A percentile compares a stretch with the other conserved stretches of the same genome.
Evolutionary conservation across 2,888 invertebrate species (phyloP).

Genomic region (Netelia melanura): DNA sequence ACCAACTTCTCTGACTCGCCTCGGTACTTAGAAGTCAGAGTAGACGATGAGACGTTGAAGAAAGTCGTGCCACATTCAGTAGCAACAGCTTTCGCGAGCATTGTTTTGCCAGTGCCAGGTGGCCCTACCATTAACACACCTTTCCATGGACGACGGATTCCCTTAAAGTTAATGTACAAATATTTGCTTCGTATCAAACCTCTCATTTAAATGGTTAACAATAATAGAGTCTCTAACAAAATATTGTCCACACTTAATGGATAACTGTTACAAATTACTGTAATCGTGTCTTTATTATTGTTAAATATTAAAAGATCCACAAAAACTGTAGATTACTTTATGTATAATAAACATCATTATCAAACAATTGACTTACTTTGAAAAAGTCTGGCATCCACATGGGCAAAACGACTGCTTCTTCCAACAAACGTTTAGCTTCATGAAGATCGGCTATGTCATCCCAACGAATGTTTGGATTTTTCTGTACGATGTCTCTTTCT

Average conservation of each 20-base stretch:
- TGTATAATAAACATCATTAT: neutral
- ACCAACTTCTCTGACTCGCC: conserved; percentile 99
- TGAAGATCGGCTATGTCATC: conserved; percentile 96
- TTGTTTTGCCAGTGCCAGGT: conserved; percentile 97
- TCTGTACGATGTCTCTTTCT: conserved; percentile 98
- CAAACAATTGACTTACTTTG: conserved; percentile 87
- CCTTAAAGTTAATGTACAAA: conserved; percentile 85
- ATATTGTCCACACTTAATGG: too few species aligned
- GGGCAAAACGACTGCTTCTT: conserved; percentile 98
- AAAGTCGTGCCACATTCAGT: conserved; percentile 99
- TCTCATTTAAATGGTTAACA: neutral
- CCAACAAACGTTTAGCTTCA: conserved; percentile 95
- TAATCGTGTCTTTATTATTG: too few species aligned
- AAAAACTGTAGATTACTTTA: too few species aligned
- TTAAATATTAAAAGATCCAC: too few species aligned
- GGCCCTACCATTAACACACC: conserved; percentile 98
- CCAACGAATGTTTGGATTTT: conserved; percentile 98
- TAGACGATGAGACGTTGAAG: conserved; percentile 98
- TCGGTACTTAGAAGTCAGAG: conserved; percentile 98
- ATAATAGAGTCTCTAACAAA: neutral
- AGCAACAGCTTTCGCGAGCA: conserved; percentile 99
- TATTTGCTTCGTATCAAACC: neutral
- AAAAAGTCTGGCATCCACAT: conserved; percentile 99
- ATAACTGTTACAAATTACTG: too few species aligned
- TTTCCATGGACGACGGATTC: conserved; percentile 98